Evolutionary conservation across 2,888 invertebrate genomes (phyloP).

Genomic region (Patella ulyssiponensis): DNA sequence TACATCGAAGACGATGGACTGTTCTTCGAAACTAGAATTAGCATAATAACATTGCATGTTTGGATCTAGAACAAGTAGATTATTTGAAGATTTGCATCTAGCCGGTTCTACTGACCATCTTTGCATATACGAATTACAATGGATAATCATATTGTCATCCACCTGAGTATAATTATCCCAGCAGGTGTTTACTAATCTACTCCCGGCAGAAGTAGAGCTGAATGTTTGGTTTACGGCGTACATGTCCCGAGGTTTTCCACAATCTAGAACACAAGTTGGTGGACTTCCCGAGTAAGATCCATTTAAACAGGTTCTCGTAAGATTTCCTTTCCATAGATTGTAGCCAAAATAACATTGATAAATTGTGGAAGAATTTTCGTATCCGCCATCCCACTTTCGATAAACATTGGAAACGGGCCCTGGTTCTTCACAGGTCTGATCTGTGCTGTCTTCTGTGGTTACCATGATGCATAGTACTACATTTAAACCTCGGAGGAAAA

Average conservation of each 20-base stretch:
- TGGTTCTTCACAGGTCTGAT: slow-evolving; percentile 13
- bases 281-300: slow-evolving; percentile 14
- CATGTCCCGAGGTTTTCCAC: background rate
- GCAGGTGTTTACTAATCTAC: background rate
- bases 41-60: background rate
- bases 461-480: no score
- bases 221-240: background rate
- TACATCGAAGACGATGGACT: background rate
- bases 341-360: slow-evolving; percentile 23
- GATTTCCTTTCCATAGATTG: background rate
- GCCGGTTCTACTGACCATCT: background rate
- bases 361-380: background rate
- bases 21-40: background rate
- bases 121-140: background rate
- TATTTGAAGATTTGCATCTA: background rate
- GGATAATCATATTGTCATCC: background rate
- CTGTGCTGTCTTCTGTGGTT: no score
- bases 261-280: slow-evolving; percentile 19
- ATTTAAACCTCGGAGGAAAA: no score
- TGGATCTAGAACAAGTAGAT: background rate
- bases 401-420: slow-evolving; percentile 25
- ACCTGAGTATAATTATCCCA: background rate
- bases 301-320: slow-evolving; percentile 8
- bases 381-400: slow-evolving; percentile 8
- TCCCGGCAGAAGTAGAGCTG: background rate